Evolutionary conservation across 2,797 vertebrate species (phyloP).

Genomic region (Oryzias sinensis): DNA sequence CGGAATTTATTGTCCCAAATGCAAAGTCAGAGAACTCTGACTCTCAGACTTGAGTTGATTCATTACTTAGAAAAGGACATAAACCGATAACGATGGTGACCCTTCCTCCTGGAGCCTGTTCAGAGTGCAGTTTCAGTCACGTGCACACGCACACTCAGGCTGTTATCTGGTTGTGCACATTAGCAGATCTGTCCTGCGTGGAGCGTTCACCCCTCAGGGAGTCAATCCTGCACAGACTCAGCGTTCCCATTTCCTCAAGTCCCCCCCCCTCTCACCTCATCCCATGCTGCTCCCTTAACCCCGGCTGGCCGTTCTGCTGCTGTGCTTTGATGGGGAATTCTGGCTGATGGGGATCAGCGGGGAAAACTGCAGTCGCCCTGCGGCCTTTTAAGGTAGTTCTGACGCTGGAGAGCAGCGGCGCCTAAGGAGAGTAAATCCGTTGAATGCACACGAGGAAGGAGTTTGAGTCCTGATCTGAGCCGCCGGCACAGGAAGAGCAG

Average conservation of each 20-base stretch:
- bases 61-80: too few species aligned
- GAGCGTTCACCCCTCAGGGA: constrained; percentile 36
- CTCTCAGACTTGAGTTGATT: too few species aligned
- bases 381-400: constrained; percentile 60
- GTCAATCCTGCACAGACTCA: constrained; percentile 35
- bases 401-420: constrained; percentile 13
- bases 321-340: constrained; percentile 30
- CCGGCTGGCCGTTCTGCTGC: constrained; percentile 40
- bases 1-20: too few species aligned
- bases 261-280: constrained; percentile 1
- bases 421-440: constrained; percentile 5
- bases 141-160: constrained; percentile 25
- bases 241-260: constrained; percentile 37
- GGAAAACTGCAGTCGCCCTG: constrained; percentile 18
- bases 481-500: constrained; percentile 54
- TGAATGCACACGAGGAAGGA: constrained; percentile 21
- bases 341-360: constrained; percentile 49
- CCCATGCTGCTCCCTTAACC: constrained; percentile 29
- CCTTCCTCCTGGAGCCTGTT: too few species aligned
- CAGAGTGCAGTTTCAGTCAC: constrained; percentile 25
- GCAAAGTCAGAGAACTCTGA: too few species aligned
- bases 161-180: constrained; percentile 49
- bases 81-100: too few species aligned
- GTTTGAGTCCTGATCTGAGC: constrained; percentile 16
- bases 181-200: constrained; percentile 32